phyloP scores from a whole-genome alignment of 2,113 vertebrate genomes.

The Actenoides hombroni region DNA sequence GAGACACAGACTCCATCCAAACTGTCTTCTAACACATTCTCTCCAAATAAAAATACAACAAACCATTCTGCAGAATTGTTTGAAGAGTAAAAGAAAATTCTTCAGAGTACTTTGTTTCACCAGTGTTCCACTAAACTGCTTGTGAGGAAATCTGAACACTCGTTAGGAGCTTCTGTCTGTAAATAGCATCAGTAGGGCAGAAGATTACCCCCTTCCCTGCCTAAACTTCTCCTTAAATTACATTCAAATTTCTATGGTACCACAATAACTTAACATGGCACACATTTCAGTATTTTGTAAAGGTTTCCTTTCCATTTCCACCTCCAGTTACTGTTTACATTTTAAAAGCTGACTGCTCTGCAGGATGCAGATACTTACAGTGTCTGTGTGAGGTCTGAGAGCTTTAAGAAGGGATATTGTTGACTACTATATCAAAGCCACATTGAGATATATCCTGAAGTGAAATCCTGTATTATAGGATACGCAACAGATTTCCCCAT shows the following conservation, averaged over 20 bases:
- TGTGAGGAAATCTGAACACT: constrained; percentile 46
- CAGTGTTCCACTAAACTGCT: background rate
- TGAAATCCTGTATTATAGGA: background rate
- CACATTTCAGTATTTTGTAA: constrained; percentile 32
- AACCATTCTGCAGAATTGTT: background rate
- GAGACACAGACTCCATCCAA: background rate
- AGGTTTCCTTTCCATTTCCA: constrained; percentile 47
- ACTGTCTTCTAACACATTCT: background rate
- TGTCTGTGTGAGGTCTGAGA: constrained; percentile 27
- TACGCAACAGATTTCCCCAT: background rate
- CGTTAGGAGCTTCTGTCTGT: constrained; percentile 47
- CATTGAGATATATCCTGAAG: background rate
- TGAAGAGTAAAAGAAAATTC: constrained; percentile 36
- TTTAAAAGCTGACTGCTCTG: constrained; percentile 62
- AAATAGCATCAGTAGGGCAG: constrained; percentile 40
- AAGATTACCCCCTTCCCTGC: background rate
- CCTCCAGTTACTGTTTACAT: constrained; percentile 60
- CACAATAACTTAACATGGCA: constrained; percentile 70
- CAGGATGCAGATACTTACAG: constrained; percentile 37
- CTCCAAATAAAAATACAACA: constrained; percentile 15
- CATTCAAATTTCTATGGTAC: constrained; percentile 71
- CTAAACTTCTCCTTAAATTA: constrained; percentile 60
- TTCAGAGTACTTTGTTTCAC: constrained; percentile 1
- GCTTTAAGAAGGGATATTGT: background rate
- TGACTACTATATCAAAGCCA: constrained; percentile 1